Percentiles rank a stretch among this genome's conserved stretches.
These are phyloP conservation scores for Lasioglossum baleicum DNA, from an alignment of 1,140 invertebrate genomes.

Conservation along the genomic window DNA sequence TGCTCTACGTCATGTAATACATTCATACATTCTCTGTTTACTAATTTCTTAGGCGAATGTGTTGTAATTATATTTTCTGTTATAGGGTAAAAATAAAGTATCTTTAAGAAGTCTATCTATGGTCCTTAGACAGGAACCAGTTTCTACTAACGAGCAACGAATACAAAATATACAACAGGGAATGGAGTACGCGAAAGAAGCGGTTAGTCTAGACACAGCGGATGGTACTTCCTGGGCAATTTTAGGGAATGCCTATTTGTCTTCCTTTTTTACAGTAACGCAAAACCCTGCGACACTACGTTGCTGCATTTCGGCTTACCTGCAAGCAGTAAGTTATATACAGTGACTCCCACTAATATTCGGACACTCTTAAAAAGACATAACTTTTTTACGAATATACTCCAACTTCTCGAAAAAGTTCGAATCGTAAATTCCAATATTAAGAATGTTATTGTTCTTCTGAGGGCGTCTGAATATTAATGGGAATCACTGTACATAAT, in stretches of 20 bases:
- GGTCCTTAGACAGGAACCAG: slow-evolving; percentile 86
- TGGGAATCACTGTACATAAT: too few species aligned
- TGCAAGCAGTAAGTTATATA: slow-evolving; percentile 85
- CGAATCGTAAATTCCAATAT: background rate
- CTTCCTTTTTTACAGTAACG: slow-evolving; percentile 87
- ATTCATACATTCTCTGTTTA: slow-evolving; percentile 33
- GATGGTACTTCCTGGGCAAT: slow-evolving; percentile 93
- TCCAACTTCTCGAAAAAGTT: too few species aligned
- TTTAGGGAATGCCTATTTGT: slow-evolving; percentile 92
- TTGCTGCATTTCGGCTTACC: slow-evolving; percentile 89
- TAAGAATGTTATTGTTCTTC: too few species aligned
- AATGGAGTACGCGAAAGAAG: slow-evolving; percentile 90
- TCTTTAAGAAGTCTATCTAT: slow-evolving; percentile 92
- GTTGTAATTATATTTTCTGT: slow-evolving; percentile 13
- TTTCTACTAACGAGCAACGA: slow-evolving; percentile 80
- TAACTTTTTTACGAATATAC: too few species aligned
- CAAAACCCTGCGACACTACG: slow-evolving; percentile 88
- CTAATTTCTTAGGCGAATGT: background rate
- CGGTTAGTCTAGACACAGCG: slow-evolving; percentile 88
- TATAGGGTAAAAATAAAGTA: slow-evolving; percentile 87
- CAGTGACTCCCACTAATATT: too few species aligned
- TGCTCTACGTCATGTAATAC: slow-evolving; percentile 88
- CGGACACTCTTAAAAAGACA: too few species aligned
- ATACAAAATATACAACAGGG: slow-evolving; percentile 86
- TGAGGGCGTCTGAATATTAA: too few species aligned